Conservation (phyloP, 2,797 vertebrate genomes). For the Columba guinea region DNA sequence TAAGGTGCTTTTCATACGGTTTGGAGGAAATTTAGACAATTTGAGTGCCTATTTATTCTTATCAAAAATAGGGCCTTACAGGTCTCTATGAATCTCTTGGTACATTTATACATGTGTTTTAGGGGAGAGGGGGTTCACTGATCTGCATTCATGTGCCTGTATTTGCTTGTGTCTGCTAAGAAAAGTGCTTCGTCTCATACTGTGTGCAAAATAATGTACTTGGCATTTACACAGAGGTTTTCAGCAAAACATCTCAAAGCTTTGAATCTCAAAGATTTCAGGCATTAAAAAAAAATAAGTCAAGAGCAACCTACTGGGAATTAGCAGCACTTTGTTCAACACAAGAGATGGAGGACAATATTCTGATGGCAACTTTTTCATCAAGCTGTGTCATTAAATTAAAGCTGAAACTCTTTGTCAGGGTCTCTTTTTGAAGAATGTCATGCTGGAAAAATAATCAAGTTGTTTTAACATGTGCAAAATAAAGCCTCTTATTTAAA, state of each 20-base stretch:
- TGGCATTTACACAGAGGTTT: not conserved
- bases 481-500: not conserved
- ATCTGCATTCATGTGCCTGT: not conserved
- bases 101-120: too few relatives aligned
- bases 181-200: not conserved
- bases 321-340: not conserved
- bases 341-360: not conserved
- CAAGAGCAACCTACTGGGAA: not conserved
- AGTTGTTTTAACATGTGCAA: not conserved
- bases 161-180: not conserved
- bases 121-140: not conserved
- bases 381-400: not conserved
- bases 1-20: not conserved
- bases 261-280: not conserved
- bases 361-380: not conserved
- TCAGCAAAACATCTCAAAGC: not conserved
- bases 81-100: not conserved
- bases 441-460: not conserved
- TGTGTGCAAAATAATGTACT: not conserved
- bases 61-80: not conserved
- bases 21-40: not conserved
- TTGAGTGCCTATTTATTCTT: not conserved
- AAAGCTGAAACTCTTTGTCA: not conserved
- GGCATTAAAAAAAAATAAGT: not conserved
- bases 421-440: not conserved